These are phyloP conservation scores for Eueremaeus valkanovi DNA, from an alignment of 2,888 invertebrate genomes.

Conservation along the genomic window DNA sequence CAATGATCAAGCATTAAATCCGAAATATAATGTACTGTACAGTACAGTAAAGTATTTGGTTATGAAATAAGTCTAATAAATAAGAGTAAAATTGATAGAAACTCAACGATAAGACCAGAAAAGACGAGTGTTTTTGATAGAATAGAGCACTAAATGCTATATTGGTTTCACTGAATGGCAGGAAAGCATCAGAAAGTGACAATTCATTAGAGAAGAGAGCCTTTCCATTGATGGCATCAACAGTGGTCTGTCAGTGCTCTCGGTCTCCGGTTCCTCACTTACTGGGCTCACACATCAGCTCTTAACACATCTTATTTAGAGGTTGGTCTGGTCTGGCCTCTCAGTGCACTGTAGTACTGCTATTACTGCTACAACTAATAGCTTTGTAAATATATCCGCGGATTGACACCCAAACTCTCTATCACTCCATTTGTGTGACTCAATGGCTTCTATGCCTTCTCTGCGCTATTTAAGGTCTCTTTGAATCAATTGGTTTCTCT, in stretches of 20 bases:
- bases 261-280: too few species aligned
- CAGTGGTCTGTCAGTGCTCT: not conserved
- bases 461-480: constrained; percentile 19
- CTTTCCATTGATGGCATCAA: constrained; percentile 5
- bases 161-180: constrained; percentile 10
- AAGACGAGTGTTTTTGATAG: constrained; percentile 20
- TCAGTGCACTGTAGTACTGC: not conserved
- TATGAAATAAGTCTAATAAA: too few species aligned
- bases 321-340: not conserved
- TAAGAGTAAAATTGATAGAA: not conserved
- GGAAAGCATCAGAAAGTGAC: constrained; percentile 19
- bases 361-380: constrained; percentile 19
- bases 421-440: constrained; percentile 31
- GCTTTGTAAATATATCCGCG: constrained; percentile 29
- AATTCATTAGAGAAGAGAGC: not conserved
- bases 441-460: constrained; percentile 25
- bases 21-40: too few species aligned
- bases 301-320: constrained; percentile 17
- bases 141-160: constrained; percentile 16
- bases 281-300: not conserved
- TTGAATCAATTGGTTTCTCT: constrained; percentile 16
- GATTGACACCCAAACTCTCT: constrained; percentile 28
- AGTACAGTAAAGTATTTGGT: too few species aligned
- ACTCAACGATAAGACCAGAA: not conserved
- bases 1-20: too few species aligned